Conservation (phyloP, 1,140 invertebrate species). For the Drosophila albomicans region DNA sequence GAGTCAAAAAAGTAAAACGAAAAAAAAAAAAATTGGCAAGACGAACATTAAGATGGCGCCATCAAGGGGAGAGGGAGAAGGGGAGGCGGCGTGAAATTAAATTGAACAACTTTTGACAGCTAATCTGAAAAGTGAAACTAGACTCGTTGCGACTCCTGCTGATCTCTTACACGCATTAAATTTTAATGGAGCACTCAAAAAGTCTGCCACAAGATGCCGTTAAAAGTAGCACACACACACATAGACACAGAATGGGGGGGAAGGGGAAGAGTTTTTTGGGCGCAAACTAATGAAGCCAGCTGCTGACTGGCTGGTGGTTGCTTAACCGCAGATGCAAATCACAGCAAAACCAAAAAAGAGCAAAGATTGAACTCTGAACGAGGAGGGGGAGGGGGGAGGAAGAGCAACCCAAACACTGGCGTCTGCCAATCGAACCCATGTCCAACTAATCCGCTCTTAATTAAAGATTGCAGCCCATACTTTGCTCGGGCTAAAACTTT, state of each 20-base stretch:
- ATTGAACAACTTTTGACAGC: constrained; percentile 83
- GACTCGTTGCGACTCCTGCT: constrained; percentile 43
- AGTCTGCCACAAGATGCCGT: constrained; percentile 69
- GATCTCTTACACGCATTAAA: constrained; percentile 79
- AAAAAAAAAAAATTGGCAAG: constrained; percentile 73
- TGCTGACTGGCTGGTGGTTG: constrained; percentile 63
- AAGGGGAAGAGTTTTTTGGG: constrained; percentile 1
- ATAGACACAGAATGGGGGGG: neutral
- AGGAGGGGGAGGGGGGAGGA: neutral
- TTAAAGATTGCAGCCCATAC: constrained; percentile 76
- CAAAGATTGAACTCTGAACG: constrained; percentile 59
- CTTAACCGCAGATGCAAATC: constrained; percentile 81
- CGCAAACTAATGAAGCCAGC: constrained; percentile 78
- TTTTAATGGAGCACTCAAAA: constrained; percentile 80
- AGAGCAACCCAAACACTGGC: neutral
- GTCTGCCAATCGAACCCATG: constrained; percentile 77
- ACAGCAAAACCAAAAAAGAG: constrained; percentile 77
- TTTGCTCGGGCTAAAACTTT: too few species aligned
- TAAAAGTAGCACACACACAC: constrained; percentile 8
- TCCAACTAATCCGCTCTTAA: constrained; percentile 84
- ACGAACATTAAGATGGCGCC: constrained; percentile 66
- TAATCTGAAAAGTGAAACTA: constrained; percentile 66
- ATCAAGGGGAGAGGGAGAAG: neutral
- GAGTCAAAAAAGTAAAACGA: neutral
- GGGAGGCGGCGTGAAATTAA: constrained; percentile 65